Evolutionary conservation across 2,888 invertebrate species (phyloP), one percentile per base, ranked within the genome.

Genomic region (Eumacrocentrus americanus): DNA sequence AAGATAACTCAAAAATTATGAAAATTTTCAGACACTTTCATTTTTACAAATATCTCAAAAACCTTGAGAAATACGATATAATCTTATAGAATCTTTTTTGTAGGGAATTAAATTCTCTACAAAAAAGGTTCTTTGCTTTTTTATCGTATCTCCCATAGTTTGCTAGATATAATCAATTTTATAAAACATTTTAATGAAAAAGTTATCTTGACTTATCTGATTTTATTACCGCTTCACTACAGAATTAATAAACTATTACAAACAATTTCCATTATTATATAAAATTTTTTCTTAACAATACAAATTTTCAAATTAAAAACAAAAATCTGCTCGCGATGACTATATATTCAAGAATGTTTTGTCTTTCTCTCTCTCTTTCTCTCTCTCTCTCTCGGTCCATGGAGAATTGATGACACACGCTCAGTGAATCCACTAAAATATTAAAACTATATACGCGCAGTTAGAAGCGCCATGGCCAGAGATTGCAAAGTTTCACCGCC

Each of bases 401-500:
- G 47, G 44, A 47, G 20, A 60, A 25, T 29, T 16, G 44, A 40
- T 11, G 37, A 37, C 35, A 18, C 20, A 18, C n/a, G 20, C 37
- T 37, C 46, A 61, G 55, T 42, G 62, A 64, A 61, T 63, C 57
- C 52, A 58, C 63, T 67, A 56, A 66, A 68, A 66, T 64, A 64
- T 66, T 67, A 58, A 66, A 66, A 64, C 62, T 58, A 60, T 63
- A 57, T 40, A 58, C 56, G 54, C 58, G 58, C 29, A 44, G 53
- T 16, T 59, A 56, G 57, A 48, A 59, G 35, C 56, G 40, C 58
- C 55, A 52, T 42, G 53, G 61, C 68, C 63, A 69, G 73, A 73
- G 71, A 73, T 76, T 72, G 72, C 70, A 59, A 74, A 74, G 73
- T 74, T 76, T 70, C 59, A 62, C 65, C 62, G 62, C 23, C 54